phyloP scores from a whole-genome alignment of 2,797 vertebrate species.

The Oreonectes daqikongensis region DNA sequence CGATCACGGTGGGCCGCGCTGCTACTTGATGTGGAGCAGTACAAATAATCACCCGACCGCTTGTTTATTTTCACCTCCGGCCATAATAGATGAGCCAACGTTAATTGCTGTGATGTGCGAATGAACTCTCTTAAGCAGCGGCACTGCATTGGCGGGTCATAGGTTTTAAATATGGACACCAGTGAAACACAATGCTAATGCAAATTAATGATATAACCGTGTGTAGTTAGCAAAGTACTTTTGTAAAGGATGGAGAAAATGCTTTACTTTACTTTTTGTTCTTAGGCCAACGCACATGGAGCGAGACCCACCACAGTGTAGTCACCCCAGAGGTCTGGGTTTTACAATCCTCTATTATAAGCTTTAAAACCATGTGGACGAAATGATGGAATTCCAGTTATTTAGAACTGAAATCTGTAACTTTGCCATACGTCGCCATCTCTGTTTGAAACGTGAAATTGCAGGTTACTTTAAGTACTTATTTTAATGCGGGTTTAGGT shows the following conservation, averaged over 20 bases:
- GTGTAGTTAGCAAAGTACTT: no score
- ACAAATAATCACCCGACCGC: conserved; percentile 58
- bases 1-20: conserved; percentile 42
- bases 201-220: no score
- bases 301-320: conserved; percentile 45
- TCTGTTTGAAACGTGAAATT: no score
- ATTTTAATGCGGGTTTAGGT: no score
- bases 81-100: neutral
- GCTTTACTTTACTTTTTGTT: neutral
- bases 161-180: neutral
- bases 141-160: neutral
- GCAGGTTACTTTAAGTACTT: no score
- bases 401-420: no score
- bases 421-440: no score
- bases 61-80: conserved; percentile 59
- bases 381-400: conserved; percentile 29
- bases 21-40: conserved; percentile 54
- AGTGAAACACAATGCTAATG: neutral
- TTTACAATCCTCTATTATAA: conserved; percentile 35
- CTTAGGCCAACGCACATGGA: neutral
- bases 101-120: conserved; percentile 4
- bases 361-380: conserved; percentile 33
- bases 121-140: neutral
- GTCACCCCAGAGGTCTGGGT: conserved; percentile 16
- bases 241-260: no score